Conservation (phyloP, 2,888 invertebrate genomes). For the Synanthedon tipuliformis region DNA sequence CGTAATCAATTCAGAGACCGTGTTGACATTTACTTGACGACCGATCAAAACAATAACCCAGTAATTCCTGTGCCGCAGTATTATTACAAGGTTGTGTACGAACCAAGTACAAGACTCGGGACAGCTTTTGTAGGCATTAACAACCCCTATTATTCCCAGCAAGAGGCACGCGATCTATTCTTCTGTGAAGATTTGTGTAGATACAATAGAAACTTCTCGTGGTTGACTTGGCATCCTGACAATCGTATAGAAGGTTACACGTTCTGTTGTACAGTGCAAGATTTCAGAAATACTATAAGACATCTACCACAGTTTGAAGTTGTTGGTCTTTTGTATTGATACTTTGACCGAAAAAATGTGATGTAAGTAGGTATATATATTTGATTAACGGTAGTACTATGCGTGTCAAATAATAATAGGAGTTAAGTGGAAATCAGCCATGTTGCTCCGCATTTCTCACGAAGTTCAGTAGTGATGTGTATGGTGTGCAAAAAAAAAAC, state of each 20-base stretch:
- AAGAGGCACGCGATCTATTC: slow-evolving; percentile 32
- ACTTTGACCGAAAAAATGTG: too few relatives aligned
- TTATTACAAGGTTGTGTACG: slow-evolving; percentile 68
- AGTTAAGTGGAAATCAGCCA: too few relatives aligned
- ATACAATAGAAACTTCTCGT: slow-evolving; percentile 57
- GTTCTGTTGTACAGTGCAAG: slow-evolving; percentile 71
- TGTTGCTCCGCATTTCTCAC: too few relatives aligned
- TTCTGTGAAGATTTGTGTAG: slow-evolving; percentile 65
- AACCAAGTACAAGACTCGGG: slow-evolving; percentile 52
- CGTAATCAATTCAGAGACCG: slow-evolving; percentile 38
- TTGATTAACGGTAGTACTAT: too few relatives aligned
- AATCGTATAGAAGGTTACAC: slow-evolving; percentile 62
- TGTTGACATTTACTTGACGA: slow-evolving; percentile 46
- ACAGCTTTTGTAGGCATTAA: slow-evolving; percentile 73
- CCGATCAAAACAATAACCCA: slow-evolving; percentile 43
- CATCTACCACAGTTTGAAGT: slow-evolving; percentile 70
- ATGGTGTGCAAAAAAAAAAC: too few relatives aligned
- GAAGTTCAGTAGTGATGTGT: too few relatives aligned
- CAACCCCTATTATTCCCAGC: slow-evolving; percentile 62
- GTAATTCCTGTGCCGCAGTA: slow-evolving; percentile 57
- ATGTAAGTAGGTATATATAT: too few relatives aligned
- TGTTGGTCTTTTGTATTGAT: slow-evolving; percentile 24
- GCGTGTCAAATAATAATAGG: too few relatives aligned
- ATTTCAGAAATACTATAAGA: slow-evolving; percentile 57
- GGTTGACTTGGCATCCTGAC: slow-evolving; percentile 70